These are phyloP conservation scores for Poeciliopsis paucimaculata DNA, from an alignment of 2,797 vertebrate species.

Conservation along the genomic window DNA sequence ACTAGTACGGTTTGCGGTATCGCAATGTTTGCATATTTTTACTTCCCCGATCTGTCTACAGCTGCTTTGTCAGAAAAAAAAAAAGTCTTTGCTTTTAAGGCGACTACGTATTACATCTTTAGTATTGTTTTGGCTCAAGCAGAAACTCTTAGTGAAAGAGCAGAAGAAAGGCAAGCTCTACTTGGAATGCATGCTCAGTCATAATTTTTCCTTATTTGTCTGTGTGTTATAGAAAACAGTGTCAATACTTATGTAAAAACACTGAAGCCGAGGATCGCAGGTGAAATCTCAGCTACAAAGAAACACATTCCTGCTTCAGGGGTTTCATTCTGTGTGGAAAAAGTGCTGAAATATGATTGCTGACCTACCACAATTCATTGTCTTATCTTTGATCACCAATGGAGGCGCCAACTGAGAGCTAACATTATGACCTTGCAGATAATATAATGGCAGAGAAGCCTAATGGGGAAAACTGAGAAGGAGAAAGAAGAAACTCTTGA, in stretches of 20 bases:
- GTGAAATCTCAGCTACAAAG: background rate
- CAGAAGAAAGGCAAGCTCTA: background rate
- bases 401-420: constrained; percentile 10
- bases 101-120: background rate
- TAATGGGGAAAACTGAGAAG: constrained; percentile 26
- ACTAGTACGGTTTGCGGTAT: background rate
- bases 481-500: constrained; percentile 26
- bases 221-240: background rate
- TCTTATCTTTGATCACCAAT: background rate
- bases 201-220: background rate
- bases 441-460: background rate
- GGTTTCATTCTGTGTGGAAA: background rate
- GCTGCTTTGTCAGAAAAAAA: constrained; percentile 3
- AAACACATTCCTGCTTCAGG: background rate
- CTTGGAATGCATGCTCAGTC: background rate
- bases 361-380: constrained; percentile 4
- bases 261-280: background rate
- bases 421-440: constrained; percentile 5
- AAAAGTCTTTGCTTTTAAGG: background rate
- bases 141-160: background rate
- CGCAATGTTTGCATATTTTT: constrained; percentile 4
- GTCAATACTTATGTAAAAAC: background rate
- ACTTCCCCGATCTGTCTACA: background rate
- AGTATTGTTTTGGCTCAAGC: background rate
- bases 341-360: background rate